phyloP scores from a whole-genome alignment of 1,140 invertebrate genomes.

The Leucophenga varia region DNA sequence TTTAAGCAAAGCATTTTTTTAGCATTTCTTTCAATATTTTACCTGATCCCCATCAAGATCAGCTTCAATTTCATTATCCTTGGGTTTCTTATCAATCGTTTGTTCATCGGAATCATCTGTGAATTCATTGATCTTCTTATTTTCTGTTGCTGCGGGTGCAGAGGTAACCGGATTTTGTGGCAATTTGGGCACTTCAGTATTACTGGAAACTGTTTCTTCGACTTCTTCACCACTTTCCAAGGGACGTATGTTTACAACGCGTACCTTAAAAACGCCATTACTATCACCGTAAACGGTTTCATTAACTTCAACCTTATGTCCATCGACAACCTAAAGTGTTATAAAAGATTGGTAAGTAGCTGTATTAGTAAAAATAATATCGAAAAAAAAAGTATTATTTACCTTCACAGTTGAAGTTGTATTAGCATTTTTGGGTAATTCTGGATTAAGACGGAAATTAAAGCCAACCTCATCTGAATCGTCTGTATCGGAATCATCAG shows the following conservation, averaged over 20 bases:
- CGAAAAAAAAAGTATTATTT: no score
- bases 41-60: conserved; percentile 20
- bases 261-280: conserved; percentile 47
- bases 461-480: conserved; percentile 11
- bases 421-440: conserved; percentile 28
- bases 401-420: conserved; percentile 51
- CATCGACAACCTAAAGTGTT: conserved; percentile 52
- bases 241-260: conserved; percentile 47
- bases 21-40: conserved; percentile 17
- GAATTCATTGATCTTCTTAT: background rate
- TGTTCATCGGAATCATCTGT: conserved; percentile 10
- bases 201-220: conserved; percentile 25
- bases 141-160: background rate
- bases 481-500: conserved; percentile 11
- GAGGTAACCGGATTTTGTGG: conserved; percentile 2
- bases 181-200: background rate
- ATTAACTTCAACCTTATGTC: conserved; percentile 50
- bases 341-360: no score
- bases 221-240: conserved; percentile 43
- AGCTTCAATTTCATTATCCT: conserved; percentile 18
- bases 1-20: background rate
- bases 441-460: conserved; percentile 9
- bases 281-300: conserved; percentile 43
- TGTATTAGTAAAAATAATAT: no score
- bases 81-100: conserved; percentile 3